phyloP scores from a whole-genome alignment of 2,113 vertebrate genomes.

The Festucalex cinctus region DNA sequence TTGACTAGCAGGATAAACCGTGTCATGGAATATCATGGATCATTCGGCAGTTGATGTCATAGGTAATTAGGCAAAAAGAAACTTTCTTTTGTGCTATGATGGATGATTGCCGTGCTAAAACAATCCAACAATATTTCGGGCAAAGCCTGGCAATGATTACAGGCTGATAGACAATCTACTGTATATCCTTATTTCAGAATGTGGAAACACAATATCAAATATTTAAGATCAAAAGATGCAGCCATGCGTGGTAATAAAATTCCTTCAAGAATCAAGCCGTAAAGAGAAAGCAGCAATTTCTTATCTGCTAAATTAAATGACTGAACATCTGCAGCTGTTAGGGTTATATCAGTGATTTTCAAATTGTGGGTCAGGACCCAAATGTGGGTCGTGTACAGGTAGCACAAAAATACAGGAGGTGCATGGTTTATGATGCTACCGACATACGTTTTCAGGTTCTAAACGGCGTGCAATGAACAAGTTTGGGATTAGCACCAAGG shows the following conservation, averaged over 20 bases:
- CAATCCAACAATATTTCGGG: constrained; percentile 8
- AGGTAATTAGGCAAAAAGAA: constrained; percentile 19
- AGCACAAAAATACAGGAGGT: too few species aligned
- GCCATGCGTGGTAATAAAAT: background rate
- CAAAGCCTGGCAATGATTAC: constrained; percentile 4
- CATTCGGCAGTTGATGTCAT: constrained; percentile 39
- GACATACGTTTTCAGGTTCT: too few species aligned
- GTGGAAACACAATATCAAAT: background rate
- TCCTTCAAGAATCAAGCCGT: background rate
- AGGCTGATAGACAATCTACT: background rate
- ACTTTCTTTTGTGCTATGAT: constrained; percentile 21
- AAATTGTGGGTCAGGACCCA: too few species aligned
- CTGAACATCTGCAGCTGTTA: background rate
- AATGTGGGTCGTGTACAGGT: too few species aligned
- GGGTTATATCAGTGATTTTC: too few species aligned
- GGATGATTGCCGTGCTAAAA: constrained; percentile 7
- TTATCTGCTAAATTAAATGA: background rate
- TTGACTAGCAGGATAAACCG: constrained; percentile 29
- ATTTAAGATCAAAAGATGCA: background rate
- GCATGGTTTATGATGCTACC: too few species aligned
- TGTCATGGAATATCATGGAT: constrained; percentile 45
- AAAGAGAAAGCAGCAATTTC: background rate
- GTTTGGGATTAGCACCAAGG: too few species aligned
- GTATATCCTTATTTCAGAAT: background rate
- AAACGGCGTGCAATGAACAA: too few species aligned